Evolutionary conservation across 2,888 invertebrate genomes (phyloP).

Genomic region (Epicampocera succincta): DNA sequence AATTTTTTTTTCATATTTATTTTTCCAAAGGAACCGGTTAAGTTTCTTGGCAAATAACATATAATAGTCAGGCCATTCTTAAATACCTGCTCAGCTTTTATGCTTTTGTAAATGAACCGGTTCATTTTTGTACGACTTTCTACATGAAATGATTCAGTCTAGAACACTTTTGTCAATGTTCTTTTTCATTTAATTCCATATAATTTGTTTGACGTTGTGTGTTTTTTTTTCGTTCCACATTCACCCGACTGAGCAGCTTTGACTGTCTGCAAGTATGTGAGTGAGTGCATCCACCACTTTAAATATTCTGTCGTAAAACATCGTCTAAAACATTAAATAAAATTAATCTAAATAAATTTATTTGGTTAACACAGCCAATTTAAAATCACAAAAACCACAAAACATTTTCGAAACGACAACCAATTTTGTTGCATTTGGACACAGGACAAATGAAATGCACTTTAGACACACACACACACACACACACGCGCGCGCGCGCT

Average conservation of each 20-base stretch:
- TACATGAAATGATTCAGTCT: neutral
- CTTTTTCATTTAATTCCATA: conserved; percentile 37
- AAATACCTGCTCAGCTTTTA: neutral
- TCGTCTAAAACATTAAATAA: conserved; percentile 66
- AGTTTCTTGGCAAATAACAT: no score
- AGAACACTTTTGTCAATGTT: conserved; percentile 9
- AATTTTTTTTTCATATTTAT: no score
- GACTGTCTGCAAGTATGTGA: neutral
- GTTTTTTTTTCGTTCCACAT: conserved; percentile 11
- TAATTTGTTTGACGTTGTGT: conserved; percentile 23
- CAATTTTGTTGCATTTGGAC: conserved; percentile 67
- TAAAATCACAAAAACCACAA: conserved; percentile 70
- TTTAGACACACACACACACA: neutral
- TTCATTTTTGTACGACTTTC: neutral
- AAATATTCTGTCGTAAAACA: conserved; percentile 53
- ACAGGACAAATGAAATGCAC: conserved; percentile 66
- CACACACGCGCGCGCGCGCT: neutral
- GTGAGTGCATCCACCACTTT: conserved; percentile 1
- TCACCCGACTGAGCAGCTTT: conserved; percentile 1
- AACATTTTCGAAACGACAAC: conserved; percentile 68
- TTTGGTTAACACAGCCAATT: conserved; percentile 68
- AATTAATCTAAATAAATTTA: conserved; percentile 70
- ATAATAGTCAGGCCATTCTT: no score
- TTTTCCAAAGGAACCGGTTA: no score
- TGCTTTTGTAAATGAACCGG: neutral